A percentile compares a stretch with the other conserved stretches of the same genome.
These are phyloP conservation scores for Hyalella azteca DNA, from an alignment of 2,888 invertebrate species.

Conservation along the genomic window DNA sequence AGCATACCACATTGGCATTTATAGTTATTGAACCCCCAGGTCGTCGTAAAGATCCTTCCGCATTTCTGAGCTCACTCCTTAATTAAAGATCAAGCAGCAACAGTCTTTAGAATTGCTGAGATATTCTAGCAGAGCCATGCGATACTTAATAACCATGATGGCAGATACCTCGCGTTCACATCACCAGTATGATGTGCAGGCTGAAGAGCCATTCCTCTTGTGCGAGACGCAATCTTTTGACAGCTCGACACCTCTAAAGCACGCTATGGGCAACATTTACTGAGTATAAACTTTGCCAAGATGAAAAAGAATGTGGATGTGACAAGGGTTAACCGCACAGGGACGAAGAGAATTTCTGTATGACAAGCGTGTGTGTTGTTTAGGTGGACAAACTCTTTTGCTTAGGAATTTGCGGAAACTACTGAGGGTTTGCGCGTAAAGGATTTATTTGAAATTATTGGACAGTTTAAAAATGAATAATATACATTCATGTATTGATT, in stretches of 20 bases:
- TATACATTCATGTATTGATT: too few relatives aligned
- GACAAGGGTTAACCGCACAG: neutral
- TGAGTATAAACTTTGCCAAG: neutral
- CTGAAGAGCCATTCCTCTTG: conserved; percentile 4
- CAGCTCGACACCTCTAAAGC: neutral
- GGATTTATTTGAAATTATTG: too few relatives aligned
- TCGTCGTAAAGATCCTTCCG: too few relatives aligned
- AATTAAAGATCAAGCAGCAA: neutral
- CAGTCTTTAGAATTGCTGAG: neutral
- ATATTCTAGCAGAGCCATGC: neutral
- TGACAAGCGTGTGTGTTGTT: neutral
- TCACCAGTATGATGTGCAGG: neutral
- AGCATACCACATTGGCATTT: too few relatives aligned
- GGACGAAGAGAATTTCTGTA: neutral
- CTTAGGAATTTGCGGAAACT: too few relatives aligned
- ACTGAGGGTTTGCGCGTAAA: too few relatives aligned
- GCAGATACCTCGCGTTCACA: neutral
- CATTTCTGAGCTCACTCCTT: neutral
- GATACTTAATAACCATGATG: neutral
- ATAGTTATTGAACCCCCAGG: too few relatives aligned
- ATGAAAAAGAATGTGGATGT: neutral
- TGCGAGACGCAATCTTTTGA: neutral
- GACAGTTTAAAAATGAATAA: too few relatives aligned
- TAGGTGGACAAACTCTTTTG: too few relatives aligned
- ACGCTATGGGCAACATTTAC: conserved; percentile 1